A percentile compares a stretch with the other conserved stretches of the same genome.
These are phyloP conservation scores for Ranitomeya variabilis DNA, from an alignment of 2,113 vertebrate genomes.

Conservation along the genomic window DNA sequence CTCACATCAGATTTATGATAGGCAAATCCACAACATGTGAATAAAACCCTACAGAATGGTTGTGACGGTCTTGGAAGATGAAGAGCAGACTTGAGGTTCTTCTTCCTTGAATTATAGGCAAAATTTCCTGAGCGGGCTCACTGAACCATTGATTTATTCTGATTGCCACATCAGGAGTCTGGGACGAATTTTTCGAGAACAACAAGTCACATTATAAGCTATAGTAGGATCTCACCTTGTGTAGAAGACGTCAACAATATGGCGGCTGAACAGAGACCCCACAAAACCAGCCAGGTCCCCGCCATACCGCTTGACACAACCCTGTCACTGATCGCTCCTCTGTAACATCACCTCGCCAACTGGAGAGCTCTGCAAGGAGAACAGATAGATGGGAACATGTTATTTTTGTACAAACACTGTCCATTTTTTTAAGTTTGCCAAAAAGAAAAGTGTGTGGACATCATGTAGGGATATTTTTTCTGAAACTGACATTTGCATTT, in stretches of 20 bases:
- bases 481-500: neutral
- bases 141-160: no score
- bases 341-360: constrained; percentile 44
- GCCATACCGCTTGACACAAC: constrained; percentile 52
- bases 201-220: neutral
- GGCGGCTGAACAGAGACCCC: constrained; percentile 57
- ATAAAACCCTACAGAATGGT: no score
- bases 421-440: neutral
- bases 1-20: no score
- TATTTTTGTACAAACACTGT: neutral
- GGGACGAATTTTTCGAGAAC: no score
- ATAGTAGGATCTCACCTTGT: constrained; percentile 31
- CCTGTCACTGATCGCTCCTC: constrained; percentile 48
- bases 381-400: neutral
- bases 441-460: no score
- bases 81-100: no score
- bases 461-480: neutral
- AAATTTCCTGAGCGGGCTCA: no score
- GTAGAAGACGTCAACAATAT: constrained; percentile 56
- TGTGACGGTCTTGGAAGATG: no score
- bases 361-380: constrained; percentile 6
- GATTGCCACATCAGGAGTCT: no score
- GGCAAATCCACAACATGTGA: no score
- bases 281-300: constrained; percentile 54
- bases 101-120: no score